Evolutionary conservation across 2,113 vertebrate species (phyloP).

Genomic region (Myotis yumanensis): DNA sequence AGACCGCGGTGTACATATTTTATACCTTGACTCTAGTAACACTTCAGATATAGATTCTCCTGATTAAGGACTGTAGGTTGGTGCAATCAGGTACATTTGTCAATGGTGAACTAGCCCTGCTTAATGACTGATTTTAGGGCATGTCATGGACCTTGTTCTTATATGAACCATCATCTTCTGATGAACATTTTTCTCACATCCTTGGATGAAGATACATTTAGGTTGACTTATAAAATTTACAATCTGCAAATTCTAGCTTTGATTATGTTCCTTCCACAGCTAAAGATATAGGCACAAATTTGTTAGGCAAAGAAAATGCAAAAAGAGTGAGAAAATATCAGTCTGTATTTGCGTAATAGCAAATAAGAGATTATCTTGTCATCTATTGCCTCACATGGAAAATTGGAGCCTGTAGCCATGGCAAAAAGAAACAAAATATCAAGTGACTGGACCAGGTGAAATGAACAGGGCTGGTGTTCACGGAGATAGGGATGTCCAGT

Average conservation of each 20-base stretch:
- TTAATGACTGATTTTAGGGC: not conserved
- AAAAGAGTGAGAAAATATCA: not conserved
- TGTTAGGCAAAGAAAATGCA: slow-evolving; percentile 40
- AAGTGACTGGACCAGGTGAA: not conserved
- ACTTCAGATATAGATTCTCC: not conserved
- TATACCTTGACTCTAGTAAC: not conserved
- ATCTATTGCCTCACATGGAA: not conserved
- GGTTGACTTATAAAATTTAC: not conserved
- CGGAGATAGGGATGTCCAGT: not conserved
- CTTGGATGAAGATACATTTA: not conserved
- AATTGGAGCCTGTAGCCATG: not conserved
- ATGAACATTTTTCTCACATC: not conserved
- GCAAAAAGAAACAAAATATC: not conserved
- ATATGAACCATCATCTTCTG: not conserved
- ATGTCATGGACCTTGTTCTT: not conserved
- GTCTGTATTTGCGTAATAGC: not conserved
- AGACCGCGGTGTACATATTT: not conserved
- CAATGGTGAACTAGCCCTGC: not conserved
- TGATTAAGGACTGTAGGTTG: not conserved
- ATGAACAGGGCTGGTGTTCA: not conserved
- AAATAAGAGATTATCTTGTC: not conserved
- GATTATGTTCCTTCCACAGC: not conserved
- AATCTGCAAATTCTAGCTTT: not conserved
- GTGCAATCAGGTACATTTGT: not conserved
- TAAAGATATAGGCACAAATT: not conserved